Conservation (phyloP, 2,797 vertebrate genomes). For the Oreochromis grahami region DNA sequence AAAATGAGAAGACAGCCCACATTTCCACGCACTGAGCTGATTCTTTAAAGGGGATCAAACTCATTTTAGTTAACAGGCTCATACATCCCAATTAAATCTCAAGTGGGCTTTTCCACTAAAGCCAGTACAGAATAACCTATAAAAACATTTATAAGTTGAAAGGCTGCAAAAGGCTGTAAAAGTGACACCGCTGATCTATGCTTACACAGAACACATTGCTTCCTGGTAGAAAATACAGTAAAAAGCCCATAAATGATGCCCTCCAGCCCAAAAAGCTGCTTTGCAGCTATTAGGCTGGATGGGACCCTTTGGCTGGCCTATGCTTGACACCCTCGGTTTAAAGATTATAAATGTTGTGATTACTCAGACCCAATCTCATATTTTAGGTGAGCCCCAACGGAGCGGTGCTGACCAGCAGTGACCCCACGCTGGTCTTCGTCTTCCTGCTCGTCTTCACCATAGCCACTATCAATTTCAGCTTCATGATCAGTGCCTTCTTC, state of each 20-base stretch:
- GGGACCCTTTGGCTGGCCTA: background rate
- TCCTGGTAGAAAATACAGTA: background rate
- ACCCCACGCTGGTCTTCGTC: conserved; percentile 88
- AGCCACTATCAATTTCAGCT: conserved; percentile 94
- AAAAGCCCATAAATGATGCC: background rate
- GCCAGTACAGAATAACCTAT: background rate
- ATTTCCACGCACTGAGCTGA: background rate
- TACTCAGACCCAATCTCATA: background rate
- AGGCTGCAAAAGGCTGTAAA: background rate
- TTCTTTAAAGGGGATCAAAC: background rate
- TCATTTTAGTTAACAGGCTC: background rate
- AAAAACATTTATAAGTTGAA: background rate
- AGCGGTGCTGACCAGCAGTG: conserved; percentile 88
- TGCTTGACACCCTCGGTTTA: background rate
- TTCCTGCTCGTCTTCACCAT: conserved; percentile 86
- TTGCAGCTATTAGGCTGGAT: background rate
- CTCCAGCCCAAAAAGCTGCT: background rate
- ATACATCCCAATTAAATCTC: background rate
- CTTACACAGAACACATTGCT: background rate
- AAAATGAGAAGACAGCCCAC: background rate
- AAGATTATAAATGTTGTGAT: background rate
- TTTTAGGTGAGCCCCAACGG: conserved; percentile 86
- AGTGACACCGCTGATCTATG: background rate
- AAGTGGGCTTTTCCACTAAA: background rate
- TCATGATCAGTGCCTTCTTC: conserved; percentile 99